Base-by-base conservation (phyloP, 2,113 vertebrate species). In the Phrynocephalus versicolor region DNA sequence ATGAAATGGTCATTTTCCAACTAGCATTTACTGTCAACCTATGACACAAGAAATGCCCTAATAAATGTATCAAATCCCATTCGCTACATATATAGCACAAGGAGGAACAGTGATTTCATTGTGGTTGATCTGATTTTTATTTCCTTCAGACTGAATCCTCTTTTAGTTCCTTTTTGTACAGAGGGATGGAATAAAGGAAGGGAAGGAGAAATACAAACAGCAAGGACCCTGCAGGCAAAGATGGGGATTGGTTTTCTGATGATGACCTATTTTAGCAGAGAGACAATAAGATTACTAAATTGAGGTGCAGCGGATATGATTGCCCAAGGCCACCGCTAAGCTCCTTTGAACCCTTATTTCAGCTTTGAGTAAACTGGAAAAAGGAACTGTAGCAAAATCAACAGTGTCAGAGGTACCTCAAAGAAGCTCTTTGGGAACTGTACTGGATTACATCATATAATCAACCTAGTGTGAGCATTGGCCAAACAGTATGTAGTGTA, bases 291-390 rank as follows among this genome's bases (percentile, higher is more conserved):
- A 93, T 90, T 87, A 87, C 25, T 89, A 76, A 89, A 79, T 60
- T 87, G 93, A 95, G 87, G 89, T 92, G 79, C 91, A 90, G 88
- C 79, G 93, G 90, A 92, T 93, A 85, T 60, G 30, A 60, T 87
- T 83, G 94, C 93, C 92, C 88, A 91, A 87, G 88, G 89, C 90
- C 88, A 91, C 83, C 72, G 85, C 88, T 82, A 84, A 94, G 69
- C 85, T 90, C 82, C 78, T 67, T 30, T 13, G 0, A 75, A 86
- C 64, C 33, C 81, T 85, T 91, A 91, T 84, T 92, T 85, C 78
- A 76, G n/a, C 14, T 64, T 84, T 76, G 71, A 86, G 76, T 25
- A 85, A 90, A 89, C 33, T 71, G 16, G 58, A 82, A 90, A 72
- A 90, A 67, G 25, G 90, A 92, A 85, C 15, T 41, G 8, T 75